Evolutionary conservation across 2,888 invertebrate genomes (phyloP).

Genomic region (Crematogaster levior): DNA sequence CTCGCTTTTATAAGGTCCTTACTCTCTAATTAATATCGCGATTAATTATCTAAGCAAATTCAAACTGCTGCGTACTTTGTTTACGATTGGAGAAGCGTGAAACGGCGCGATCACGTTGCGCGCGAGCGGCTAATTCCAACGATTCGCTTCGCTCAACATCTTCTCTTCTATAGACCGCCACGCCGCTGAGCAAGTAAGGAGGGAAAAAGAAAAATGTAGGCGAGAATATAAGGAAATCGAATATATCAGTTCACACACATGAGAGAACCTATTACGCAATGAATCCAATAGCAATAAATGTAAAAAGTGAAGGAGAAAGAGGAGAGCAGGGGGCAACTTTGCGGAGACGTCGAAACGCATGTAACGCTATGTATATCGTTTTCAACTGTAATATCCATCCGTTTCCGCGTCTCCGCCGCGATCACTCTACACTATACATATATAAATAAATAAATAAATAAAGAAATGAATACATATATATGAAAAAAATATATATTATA

Average conservation of each 20-base stretch:
- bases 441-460: slow-evolving; percentile 74
- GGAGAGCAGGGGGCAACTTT: slow-evolving; percentile 49
- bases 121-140: slow-evolving; percentile 43
- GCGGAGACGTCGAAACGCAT: slow-evolving; percentile 72
- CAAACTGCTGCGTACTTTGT: slow-evolving; percentile 30
- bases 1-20: slow-evolving; percentile 30
- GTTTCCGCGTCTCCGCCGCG: slow-evolving; percentile 75
- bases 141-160: slow-evolving; percentile 58
- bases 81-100: slow-evolving; percentile 45
- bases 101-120: slow-evolving; percentile 30
- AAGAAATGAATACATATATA: slow-evolving; percentile 72
- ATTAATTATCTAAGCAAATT: slow-evolving; percentile 50
- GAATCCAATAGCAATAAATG: slow-evolving; percentile 85
- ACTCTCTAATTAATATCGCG: slow-evolving; percentile 44
- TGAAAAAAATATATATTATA: slow-evolving; percentile 77
- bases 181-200: slow-evolving; percentile 20
- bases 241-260: slow-evolving; percentile 69
- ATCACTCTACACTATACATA: slow-evolving; percentile 80
- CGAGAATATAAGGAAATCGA: slow-evolving; percentile 47
- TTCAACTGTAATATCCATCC: slow-evolving; percentile 59
- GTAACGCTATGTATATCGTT: slow-evolving; percentile 62
- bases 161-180: slow-evolving; percentile 64
- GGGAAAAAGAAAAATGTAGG: not conserved
- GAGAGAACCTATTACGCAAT: slow-evolving; percentile 81
- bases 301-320: slow-evolving; percentile 62